phyloP scores from a whole-genome alignment of 2,797 vertebrate species.

The Pseudotriccus pelzelni region DNA sequence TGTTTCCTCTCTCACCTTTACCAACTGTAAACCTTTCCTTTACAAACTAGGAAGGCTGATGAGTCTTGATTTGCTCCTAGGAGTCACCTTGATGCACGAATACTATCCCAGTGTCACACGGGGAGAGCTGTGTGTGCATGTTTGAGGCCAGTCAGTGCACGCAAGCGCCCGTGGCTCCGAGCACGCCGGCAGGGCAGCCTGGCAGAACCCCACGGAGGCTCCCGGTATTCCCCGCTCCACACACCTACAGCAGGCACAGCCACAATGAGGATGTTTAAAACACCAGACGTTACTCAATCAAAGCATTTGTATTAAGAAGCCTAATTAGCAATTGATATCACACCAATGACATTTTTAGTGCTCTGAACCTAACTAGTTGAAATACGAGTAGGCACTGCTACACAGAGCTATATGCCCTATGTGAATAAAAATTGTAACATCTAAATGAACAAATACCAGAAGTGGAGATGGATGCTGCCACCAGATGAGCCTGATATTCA shows the following conservation, averaged over 20 bases:
- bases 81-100: background rate
- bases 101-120: rapidly evolving
- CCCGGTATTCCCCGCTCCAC: rapidly evolving
- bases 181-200: background rate
- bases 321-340: background rate
- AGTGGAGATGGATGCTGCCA: background rate
- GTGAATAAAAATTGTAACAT: background rate
- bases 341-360: background rate
- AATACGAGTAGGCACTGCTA: background rate
- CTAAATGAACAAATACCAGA: background rate
- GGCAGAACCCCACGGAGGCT: rapidly evolving
- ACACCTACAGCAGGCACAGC: background rate
- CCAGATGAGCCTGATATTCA: background rate
- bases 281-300: background rate
- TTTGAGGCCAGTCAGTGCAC: background rate
- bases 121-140: rapidly evolving
- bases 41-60: background rate
- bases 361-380: background rate
- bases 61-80: background rate
- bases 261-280: rapidly evolving
- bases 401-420: rapidly evolving
- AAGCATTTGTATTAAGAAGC: background rate
- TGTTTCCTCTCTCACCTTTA: rapidly evolving
- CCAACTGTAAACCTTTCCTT: background rate
- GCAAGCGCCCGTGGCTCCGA: rapidly evolving